Evolutionary conservation across 1,140 invertebrate species (phyloP), one percentile per base, ranked within the genome.

Genomic region (Cherax destructor): DNA sequence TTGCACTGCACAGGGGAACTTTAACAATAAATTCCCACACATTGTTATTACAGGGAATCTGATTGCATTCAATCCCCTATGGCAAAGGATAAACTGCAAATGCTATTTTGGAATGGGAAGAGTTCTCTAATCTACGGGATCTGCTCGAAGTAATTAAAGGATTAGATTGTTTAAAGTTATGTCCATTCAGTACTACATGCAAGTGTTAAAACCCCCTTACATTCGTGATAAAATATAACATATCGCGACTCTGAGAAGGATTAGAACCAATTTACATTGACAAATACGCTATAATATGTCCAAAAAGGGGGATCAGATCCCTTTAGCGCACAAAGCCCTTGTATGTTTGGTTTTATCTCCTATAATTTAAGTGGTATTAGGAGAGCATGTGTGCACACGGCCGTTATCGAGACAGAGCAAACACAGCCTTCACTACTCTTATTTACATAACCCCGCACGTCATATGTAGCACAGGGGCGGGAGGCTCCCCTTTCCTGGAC

Each of bases 331-430:
- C 80, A 83, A 83, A 83, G 80, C 80, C 80, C 80, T 41, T 83
- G 52, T 83, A 61, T 83, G 80, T 83, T 83, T 24, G 56, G 80
- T 83, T 59, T 83, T 61, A 83, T 83, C 52, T 83, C 80, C 30
- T 83, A 83, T 83, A 83, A 83, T 83, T 83, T 83, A 83, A 83
- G 59, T 56, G 80, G 80, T 83, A 83, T 83, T 83, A 83, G 80
- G 59, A 56, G 80, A 24, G 30, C 59, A 83, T 83, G 80, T 83
- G 80, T 83, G n/a, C 80, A 59, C 69, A 30, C 24, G n/a, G 80
- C 50, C 52, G 52, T 41, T 24, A n/a, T 6, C 52, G n/a, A 83
- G 80, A n/a, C n/a, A 61, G 4, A 61, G 24, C 80, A 83, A 83
- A 83, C 80, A 83, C 2, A 41, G n/a, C 56, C 50, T 18, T 30